These are phyloP conservation scores for sheep (Ovis aries) DNA, from an alignment of 2,113 vertebrate genomes.

Conservation along the genomic window DNA sequence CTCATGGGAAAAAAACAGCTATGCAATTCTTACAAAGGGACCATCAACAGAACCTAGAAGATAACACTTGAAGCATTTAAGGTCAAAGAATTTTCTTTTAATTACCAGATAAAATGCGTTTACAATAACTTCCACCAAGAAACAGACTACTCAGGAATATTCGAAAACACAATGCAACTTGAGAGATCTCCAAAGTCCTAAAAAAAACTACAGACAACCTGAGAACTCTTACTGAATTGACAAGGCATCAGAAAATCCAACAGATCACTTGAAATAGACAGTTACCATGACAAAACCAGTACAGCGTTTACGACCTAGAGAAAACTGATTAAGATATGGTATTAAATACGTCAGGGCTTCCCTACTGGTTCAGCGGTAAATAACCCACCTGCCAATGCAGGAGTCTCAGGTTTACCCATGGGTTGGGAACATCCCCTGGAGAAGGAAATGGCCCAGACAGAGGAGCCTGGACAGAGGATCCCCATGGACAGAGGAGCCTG, in stretches of 20 bases:
- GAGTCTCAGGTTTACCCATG: neutral
- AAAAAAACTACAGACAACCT: constrained; percentile 33
- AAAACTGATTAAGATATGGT: neutral
- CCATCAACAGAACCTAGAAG: neutral
- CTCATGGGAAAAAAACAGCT: neutral
- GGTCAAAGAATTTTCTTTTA: neutral
- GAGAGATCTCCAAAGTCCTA: constrained; percentile 22
- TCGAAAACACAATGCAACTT: constrained; percentile 20
- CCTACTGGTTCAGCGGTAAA: neutral
- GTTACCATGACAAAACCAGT: constrained; percentile 23
- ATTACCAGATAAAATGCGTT: constrained; percentile 28
- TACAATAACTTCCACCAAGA: constrained; percentile 7
- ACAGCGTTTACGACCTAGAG: constrained; percentile 11
- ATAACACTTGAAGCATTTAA: constrained; percentile 22
- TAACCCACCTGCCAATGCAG: neutral
- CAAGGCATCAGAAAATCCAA: constrained; percentile 44
- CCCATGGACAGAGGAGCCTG: neutral
- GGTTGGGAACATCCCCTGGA: neutral
- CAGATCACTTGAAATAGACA: neutral
- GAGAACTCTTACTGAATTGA: constrained; percentile 34
- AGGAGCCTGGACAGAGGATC: neutral
- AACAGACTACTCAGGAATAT: constrained; percentile 16
- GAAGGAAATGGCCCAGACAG: neutral
- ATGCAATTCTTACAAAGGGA: constrained; percentile 1
- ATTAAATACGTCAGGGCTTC: neutral